These are phyloP conservation scores for Vicugna pacos DNA, from an alignment of 2,113 vertebrate genomes.

Conservation along the genomic window DNA sequence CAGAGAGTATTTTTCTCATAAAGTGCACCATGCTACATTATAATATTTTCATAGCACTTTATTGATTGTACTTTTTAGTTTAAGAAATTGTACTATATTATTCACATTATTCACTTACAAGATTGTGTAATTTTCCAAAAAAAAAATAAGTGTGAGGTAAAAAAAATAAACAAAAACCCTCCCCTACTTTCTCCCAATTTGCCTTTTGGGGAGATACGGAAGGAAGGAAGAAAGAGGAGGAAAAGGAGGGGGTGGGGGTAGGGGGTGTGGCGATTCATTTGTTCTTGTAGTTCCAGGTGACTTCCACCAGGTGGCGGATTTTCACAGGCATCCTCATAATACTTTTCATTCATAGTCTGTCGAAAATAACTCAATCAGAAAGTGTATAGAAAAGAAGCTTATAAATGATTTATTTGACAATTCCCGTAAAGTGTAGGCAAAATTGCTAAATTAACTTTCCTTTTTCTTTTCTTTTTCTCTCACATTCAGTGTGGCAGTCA, in stretches of 20 bases:
- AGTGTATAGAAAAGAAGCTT: background rate
- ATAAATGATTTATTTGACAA: background rate
- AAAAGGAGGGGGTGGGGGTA: too few relatives aligned
- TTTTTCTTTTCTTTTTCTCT: background rate
- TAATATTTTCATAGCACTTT: background rate
- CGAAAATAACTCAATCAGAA: slow-evolving; percentile 23
- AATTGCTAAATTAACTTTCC: background rate
- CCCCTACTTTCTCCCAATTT: background rate
- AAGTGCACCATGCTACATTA: background rate
- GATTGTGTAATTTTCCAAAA: background rate
- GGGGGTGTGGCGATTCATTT: background rate
- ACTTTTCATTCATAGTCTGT: background rate
- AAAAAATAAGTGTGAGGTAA: background rate
- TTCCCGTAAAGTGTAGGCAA: background rate
- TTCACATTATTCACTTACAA: background rate
- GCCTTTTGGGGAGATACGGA: background rate
- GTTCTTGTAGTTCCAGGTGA: background rate
- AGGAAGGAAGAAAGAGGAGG: background rate
- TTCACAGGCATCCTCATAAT: background rate
- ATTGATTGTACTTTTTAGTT: background rate
- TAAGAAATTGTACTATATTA: background rate
- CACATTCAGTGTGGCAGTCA: fast-evolving
- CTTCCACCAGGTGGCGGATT: slow-evolving; percentile 75
- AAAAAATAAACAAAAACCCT: fast-evolving
- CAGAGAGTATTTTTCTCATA: background rate